Evolutionary conservation across 2,797 vertebrate genomes (phyloP).

Genomic region (Okamejei kenojei): DNA sequence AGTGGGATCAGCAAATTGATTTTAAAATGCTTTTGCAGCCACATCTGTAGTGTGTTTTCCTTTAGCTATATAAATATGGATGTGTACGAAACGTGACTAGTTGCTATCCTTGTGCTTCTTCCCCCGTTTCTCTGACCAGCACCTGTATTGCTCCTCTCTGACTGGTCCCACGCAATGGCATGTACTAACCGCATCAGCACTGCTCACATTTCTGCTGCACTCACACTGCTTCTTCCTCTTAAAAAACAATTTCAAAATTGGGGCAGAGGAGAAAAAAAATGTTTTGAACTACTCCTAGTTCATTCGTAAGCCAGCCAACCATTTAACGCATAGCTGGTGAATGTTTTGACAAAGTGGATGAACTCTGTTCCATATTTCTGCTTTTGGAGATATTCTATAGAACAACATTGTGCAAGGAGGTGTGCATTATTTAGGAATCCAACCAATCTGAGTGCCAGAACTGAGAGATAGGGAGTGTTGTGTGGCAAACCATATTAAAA

Average conservation of each 20-base stretch:
- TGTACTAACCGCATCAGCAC: conserved; percentile 71
- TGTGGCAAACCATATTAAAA: conserved; percentile 18
- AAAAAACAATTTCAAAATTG: conserved; percentile 43
- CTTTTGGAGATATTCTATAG: not conserved
- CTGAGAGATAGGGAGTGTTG: not conserved
- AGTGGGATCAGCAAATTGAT: not conserved
- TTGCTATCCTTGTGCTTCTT: conserved; percentile 83
- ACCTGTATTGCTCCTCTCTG: conserved; percentile 78
- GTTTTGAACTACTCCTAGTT: not conserved
- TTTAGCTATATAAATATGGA: conserved; percentile 27
- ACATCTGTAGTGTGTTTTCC: conserved; percentile 19
- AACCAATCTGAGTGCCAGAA: not conserved
- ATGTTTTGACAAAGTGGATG: not conserved
- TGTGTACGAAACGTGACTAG: conserved; percentile 73
- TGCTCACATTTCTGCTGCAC: conserved; percentile 49
- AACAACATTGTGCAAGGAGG: conserved; percentile 29
- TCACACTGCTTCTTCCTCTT: conserved; percentile 51
- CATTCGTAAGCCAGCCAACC: not conserved
- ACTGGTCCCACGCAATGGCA: conserved; percentile 88
- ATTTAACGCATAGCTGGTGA: not conserved
- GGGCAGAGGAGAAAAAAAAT: conserved; percentile 55
- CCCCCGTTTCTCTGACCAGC: conserved; percentile 58
- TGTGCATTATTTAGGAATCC: conserved; percentile 25
- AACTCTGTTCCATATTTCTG: not conserved
- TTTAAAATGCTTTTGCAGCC: not conserved